Evolutionary conservation across 1,140 invertebrate genomes (phyloP).

Genomic region (Helicoverpa zea): DNA sequence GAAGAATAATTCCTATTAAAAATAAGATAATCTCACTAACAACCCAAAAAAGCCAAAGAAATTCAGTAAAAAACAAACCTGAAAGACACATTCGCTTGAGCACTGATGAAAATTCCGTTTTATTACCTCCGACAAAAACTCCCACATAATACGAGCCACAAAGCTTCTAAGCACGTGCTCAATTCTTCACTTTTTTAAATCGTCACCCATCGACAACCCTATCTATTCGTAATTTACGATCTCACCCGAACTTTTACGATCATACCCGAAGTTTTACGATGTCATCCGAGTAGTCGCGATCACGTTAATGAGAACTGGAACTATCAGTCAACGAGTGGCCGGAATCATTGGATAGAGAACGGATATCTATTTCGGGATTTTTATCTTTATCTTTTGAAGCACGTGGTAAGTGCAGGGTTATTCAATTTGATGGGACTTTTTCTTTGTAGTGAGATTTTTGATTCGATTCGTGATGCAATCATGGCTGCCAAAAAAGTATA

Average conservation of each 20-base stretch:
- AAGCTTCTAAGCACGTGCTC: conserved; percentile 7
- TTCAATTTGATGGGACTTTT: conserved; percentile 39
- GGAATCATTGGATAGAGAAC: conserved; percentile 74
- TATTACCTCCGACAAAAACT: background rate
- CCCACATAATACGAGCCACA: background rate
- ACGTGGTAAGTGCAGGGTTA: conserved; percentile 40
- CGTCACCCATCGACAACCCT: conserved; percentile 38
- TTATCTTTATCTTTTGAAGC: conserved; percentile 55
- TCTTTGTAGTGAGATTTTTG: conserved; percentile 11
- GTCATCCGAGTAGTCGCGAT: conserved; percentile 44
- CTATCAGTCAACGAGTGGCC: conserved; percentile 60
- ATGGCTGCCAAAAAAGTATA: background rate
- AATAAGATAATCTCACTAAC: no score
- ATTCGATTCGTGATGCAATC: conserved; percentile 1
- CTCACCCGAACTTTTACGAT: conserved; percentile 46
- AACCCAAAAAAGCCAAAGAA: no score
- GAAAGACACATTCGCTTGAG: no score
- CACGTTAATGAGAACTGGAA: conserved; percentile 81
- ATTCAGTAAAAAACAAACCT: no score
- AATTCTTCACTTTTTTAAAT: conserved; percentile 21
- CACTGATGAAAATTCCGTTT: background rate
- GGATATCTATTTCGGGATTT: conserved; percentile 79
- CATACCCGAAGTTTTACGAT: conserved; percentile 34
- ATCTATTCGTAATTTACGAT: conserved; percentile 50
- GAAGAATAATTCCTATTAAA: no score